Evolutionary conservation across 2,113 vertebrate genomes (phyloP), one percentile per base, ranked within the genome.

Genomic region (Xenopus tropicalis): DNA sequence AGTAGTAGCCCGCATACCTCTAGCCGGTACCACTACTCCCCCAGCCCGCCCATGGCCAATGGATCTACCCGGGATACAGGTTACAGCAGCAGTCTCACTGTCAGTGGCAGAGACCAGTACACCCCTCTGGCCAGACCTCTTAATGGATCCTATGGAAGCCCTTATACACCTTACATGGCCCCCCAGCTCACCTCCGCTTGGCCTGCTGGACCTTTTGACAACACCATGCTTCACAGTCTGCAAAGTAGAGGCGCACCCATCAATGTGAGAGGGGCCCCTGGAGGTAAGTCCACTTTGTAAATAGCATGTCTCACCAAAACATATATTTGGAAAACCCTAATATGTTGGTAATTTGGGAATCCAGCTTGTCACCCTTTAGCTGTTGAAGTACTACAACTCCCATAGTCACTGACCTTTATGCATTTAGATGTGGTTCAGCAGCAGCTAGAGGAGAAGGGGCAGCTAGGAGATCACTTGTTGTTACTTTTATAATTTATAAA

Each of bases 171-270:
- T 14, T 99, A 99, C 43, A 93, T 97, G 78, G 88, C 90, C 0
- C 90, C 94, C 3, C 94, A 95, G 82, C 86, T 98, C 74, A 79
- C 93, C 66, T 90, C 95, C 0, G 93, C 93, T 3, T 99, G 96
- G 96, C 86, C 93, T 20, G 86, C 91, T 0, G 93, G 89, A 1
- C 92, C 92, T 48, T 98, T 98, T 78, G 97, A 99, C 77, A 95
- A 93, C 86, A 93, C 94, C 56, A 95, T 98, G 93, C 91, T 98
- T 80, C 96, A 98, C 84, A 94, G 93, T 42, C 84, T 98, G 75
- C 96, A 96, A 82, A 89, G 93, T 79, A 91, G 96, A 63, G 90
- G 91, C 14, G 86, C 89, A 14, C 93, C 95, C 16, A 85, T 99
- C 74, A 90, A 90, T 6, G 85, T 98, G 1, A 88, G 97, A 72